phyloP scores from a whole-genome alignment of 2,113 vertebrate species.

The Zosterops pallidus region DNA sequence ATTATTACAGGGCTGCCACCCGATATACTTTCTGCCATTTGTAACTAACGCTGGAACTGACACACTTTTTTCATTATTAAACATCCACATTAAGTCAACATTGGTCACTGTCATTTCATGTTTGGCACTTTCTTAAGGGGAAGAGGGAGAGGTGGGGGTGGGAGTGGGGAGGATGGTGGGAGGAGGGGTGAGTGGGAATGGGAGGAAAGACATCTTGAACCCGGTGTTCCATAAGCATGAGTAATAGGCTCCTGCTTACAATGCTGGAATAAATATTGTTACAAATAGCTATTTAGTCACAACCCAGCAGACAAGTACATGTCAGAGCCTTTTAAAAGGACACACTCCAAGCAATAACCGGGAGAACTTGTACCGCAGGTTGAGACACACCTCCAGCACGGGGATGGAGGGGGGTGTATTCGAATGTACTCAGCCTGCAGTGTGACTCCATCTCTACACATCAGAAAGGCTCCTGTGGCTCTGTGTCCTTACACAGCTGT shows the following conservation, averaged over 20 bases:
- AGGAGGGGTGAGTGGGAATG: not conserved
- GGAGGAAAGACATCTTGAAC: slow-evolving; percentile 11
- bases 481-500: not conserved
- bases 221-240: not conserved
- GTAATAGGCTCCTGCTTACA: slow-evolving; percentile 20
- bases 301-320: not conserved
- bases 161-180: not conserved
- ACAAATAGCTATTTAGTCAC: slow-evolving; percentile 61
- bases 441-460: fast-evolving
- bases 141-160: not conserved
- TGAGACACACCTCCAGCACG: not conserved
- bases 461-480: not conserved
- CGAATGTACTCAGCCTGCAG: fast-evolving
- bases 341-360: not conserved
- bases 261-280: slow-evolving; percentile 52
- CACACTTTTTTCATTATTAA: slow-evolving; percentile 80
- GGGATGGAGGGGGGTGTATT: not conserved
- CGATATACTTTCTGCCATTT: slow-evolving; percentile 77
- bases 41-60: slow-evolving; percentile 74
- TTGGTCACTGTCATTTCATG: slow-evolving; percentile 77
- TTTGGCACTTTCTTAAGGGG: slow-evolving; percentile 64
- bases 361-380: not conserved
- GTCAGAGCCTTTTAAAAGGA: slow-evolving; percentile 16
- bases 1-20: slow-evolving; percentile 80
- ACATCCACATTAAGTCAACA: slow-evolving; percentile 81